Percentiles rank a stretch among this genome's conserved stretches.
These are phyloP conservation scores for Carlito syrichta DNA, from an alignment of 2,113 vertebrate species.

Conservation along the genomic window DNA sequence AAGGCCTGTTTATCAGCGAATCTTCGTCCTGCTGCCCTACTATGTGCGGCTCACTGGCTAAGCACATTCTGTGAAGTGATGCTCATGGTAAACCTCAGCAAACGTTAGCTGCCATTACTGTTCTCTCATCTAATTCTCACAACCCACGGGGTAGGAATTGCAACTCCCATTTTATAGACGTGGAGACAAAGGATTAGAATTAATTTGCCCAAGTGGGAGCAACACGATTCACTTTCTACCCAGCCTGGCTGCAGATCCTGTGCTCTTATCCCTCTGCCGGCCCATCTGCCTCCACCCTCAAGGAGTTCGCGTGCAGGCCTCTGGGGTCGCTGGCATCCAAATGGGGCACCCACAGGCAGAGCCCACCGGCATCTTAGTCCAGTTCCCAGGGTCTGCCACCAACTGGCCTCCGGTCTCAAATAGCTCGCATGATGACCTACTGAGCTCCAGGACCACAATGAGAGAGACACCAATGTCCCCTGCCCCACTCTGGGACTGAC, in stretches of 20 bases:
- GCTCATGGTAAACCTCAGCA: not conserved
- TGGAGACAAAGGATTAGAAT: not conserved
- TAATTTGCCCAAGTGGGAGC: not conserved
- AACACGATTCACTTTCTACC: not conserved
- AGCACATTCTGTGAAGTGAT: fast-evolving
- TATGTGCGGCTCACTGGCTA: not conserved
- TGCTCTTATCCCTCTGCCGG: not conserved
- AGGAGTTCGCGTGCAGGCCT: not conserved
- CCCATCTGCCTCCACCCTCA: fast-evolving
- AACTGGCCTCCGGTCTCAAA: not conserved
- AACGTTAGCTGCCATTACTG: fast-evolving
- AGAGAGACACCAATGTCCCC: not conserved
- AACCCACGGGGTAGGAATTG: not conserved
- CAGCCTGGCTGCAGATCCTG: not conserved
- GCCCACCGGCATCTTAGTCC: not conserved
- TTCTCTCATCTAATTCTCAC: not conserved
- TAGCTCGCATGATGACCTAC: not conserved
- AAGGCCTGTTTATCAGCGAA: too few species aligned
- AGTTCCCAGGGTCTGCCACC: not conserved
- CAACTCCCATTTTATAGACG: constrained; percentile 29
- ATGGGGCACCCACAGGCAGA: not conserved
- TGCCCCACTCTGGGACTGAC: not conserved
- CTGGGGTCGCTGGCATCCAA: fast-evolving
- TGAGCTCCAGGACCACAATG: not conserved
- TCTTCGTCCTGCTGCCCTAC: not conserved